These are phyloP conservation scores for Ecdyonurus torrentis DNA, from an alignment of 2,888 invertebrate genomes.

Conservation along the genomic window DNA sequence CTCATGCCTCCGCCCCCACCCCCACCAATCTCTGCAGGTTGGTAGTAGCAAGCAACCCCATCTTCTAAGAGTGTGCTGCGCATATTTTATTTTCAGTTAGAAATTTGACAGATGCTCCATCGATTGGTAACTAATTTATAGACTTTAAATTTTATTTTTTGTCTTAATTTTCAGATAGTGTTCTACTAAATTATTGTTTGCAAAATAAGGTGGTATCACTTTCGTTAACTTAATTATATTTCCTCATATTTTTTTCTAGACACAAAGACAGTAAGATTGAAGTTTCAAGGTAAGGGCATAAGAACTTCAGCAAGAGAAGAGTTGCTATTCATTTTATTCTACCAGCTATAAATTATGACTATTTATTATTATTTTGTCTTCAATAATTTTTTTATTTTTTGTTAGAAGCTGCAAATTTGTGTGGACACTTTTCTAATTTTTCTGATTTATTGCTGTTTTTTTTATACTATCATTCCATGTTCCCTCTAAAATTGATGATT, in stretches of 20 bases:
- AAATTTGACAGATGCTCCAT: neutral
- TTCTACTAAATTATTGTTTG: neutral
- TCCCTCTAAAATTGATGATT: too few species aligned
- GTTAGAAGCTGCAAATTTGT: too few species aligned
- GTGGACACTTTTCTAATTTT: too few species aligned
- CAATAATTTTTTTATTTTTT: too few species aligned
- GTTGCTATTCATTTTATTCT: too few species aligned
- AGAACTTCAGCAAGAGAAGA: too few species aligned
- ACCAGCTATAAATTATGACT: too few species aligned
- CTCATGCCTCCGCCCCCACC: constrained; percentile 18
- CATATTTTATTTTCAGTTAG: neutral
- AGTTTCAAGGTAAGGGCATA: too few species aligned
- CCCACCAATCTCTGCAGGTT: constrained; percentile 15
- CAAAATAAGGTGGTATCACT: neutral
- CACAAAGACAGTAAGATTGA: too few species aligned
- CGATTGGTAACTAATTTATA: neutral
- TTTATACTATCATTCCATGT: too few species aligned
- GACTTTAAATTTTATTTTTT: neutral
- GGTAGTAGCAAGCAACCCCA: constrained; percentile 12
- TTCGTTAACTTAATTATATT: neutral
- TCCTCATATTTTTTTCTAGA: neutral
- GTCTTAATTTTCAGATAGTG: neutral
- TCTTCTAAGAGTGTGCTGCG: neutral
- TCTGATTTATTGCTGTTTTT: too few species aligned
- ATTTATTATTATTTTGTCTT: too few species aligned